Evolutionary conservation across 1,140 invertebrate species (phyloP).

Genomic region (Prorops nasuta): DNA sequence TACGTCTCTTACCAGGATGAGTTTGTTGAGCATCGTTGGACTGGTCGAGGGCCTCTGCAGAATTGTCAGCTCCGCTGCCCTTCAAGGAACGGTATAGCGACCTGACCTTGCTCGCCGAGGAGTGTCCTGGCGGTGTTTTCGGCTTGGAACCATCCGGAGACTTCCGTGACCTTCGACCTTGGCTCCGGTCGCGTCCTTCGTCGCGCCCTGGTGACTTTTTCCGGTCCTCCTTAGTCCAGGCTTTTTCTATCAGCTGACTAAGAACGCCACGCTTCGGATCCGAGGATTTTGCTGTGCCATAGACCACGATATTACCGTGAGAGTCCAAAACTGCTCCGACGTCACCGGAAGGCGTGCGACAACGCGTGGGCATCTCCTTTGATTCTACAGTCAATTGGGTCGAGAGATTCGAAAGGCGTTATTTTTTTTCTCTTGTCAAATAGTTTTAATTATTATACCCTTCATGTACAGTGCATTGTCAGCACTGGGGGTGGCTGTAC

Average conservation of each 20-base stretch:
- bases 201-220: slow-evolving; percentile 56
- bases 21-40: slow-evolving; percentile 36
- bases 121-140: slow-evolving; percentile 51
- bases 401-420: not conserved
- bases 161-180: slow-evolving; percentile 49
- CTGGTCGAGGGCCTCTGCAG: slow-evolving; percentile 42
- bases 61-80: slow-evolving; percentile 32
- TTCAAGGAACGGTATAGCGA: slow-evolving; percentile 47
- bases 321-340: slow-evolving; percentile 48
- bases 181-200: slow-evolving; percentile 44
- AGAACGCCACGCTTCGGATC: slow-evolving; percentile 55
- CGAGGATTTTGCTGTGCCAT: slow-evolving; percentile 41
- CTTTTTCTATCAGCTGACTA: slow-evolving; percentile 60
- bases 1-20: slow-evolving; percentile 32
- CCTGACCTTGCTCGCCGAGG: slow-evolving; percentile 46
- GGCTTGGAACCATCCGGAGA: slow-evolving; percentile 54
- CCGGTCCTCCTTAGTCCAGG: slow-evolving; percentile 56
- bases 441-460: slow-evolving; percentile 30
- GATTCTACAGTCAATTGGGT: slow-evolving; percentile 37
- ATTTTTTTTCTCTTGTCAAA: not conserved
- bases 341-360: slow-evolving; percentile 43
- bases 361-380: slow-evolving; percentile 48
- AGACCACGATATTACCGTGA: slow-evolving; percentile 51
- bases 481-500: slow-evolving; percentile 39
- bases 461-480: slow-evolving; percentile 53